phyloP scores from a whole-genome alignment of 2,797 vertebrate genomes.

The Oreortyx pictus region DNA sequence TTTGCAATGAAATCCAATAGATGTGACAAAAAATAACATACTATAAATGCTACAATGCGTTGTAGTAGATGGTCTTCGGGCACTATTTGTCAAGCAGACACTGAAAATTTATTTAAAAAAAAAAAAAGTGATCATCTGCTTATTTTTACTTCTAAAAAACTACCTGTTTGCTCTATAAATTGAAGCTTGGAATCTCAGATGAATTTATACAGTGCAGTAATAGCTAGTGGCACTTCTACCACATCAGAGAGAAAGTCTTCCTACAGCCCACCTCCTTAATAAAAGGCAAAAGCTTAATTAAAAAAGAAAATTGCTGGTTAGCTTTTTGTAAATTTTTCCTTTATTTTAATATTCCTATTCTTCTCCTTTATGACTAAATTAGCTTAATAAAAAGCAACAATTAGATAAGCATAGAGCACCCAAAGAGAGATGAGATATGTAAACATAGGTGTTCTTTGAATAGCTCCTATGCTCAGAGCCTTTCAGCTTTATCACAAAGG shows the following conservation, averaged over 20 bases:
- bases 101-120: neutral
- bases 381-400: neutral
- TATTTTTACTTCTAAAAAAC: conserved; percentile 5
- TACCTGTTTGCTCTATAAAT: neutral
- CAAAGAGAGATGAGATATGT: neutral
- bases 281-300: neutral
- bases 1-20: neutral
- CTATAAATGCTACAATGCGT: neutral
- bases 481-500: neutral
- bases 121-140: neutral
- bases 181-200: neutral
- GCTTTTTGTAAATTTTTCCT: neutral
- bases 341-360: neutral
- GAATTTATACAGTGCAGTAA: neutral
- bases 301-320: neutral
- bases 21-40: neutral
- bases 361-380: neutral
- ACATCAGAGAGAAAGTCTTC: neutral
- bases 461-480: neutral
- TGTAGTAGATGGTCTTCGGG: neutral
- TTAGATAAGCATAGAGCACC: neutral
- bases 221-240: neutral
- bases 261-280: neutral
- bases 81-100: neutral
- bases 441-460: neutral